Evolutionary conservation across 2,113 vertebrate genomes (phyloP), one percentile per base, ranked within the genome.

Genomic region (Lophura nycthemera): DNA sequence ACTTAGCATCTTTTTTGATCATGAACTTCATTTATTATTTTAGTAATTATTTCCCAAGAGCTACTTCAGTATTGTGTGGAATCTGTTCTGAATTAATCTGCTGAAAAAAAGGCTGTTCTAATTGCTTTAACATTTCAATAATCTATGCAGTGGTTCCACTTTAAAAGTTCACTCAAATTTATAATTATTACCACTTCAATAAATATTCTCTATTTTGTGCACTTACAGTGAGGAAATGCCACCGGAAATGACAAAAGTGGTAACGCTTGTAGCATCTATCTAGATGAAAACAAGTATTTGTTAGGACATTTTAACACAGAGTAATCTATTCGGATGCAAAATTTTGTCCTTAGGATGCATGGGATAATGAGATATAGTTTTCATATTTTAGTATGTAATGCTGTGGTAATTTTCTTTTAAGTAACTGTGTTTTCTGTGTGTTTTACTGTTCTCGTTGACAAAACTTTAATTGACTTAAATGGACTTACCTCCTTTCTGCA

Each of bases 41-140:
- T 27, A 61, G 32, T 79, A 89, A 66, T 94, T 95, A 89, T 63
- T 92, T 96, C 87, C 78, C 66, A 94, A 95, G 86, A 92, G 86
- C 61, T 94, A 47, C 72, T 95, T 96, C 74, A 74, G 63, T 0
- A 0, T 83, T 93, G 66, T 54, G 64, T 90, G 85, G 66, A 83
- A 10, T 88, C 90, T 80, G 72, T 42, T 36, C 60, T 93, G 75
- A 91, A 84, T 76, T 92, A 94, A 70, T 88, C 27, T 71, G n/a
- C 76, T 82, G 32, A 42, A 86, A 91, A 91, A 80, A 86, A 95
- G 54, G 15, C 25, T 63, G 25, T 86, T 90, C 34, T 92, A 97
- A 94, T 63, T 80, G 40, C 85, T 84, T 43, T 71, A 95, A 65
- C 77, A 59, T 85, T 95, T 86, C 83, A 83, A 65, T n/a, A 77